A percentile compares a stretch with the other conserved stretches of the same genome.
Conservation (phyloP, 2,888 invertebrate genomes). For the Oscheius sp. region DNA sequence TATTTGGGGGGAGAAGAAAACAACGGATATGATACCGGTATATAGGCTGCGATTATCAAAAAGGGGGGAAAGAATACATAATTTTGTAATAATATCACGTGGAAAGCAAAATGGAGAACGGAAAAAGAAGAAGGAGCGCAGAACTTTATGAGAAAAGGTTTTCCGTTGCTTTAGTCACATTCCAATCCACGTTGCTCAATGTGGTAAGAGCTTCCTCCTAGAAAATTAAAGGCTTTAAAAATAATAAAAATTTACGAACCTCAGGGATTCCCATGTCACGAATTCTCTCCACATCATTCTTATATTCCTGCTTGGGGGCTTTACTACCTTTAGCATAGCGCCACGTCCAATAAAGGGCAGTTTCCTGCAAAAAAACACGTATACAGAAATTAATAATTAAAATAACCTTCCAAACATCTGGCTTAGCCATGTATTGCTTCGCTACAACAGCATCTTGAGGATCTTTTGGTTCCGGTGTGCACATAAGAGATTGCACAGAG, state of each 20-base stretch:
- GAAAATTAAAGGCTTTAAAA: constrained; percentile 29
- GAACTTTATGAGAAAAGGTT: constrained; percentile 61
- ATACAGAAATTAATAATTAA: background rate
- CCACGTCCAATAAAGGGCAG: constrained; percentile 95
- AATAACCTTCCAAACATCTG: constrained; percentile 83
- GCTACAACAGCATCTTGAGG: constrained; percentile 90
- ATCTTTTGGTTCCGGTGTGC: constrained; percentile 77
- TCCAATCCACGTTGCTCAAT: constrained; percentile 65
- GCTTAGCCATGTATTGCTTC: constrained; percentile 91
- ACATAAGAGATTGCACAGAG: constrained; percentile 91
- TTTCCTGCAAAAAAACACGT: constrained; percentile 79
- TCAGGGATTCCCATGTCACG: constrained; percentile 94
- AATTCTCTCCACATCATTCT: constrained; percentile 87
- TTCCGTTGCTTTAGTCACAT: constrained; percentile 63
- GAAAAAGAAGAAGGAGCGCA: background rate
- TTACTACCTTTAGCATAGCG: constrained; percentile 89
- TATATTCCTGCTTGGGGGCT: constrained; percentile 82
- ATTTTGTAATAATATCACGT: background rate
- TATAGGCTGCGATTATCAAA: background rate
- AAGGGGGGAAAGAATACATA: background rate
- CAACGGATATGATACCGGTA: background rate
- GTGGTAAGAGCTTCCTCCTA: constrained; percentile 65
- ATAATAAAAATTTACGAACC: constrained; percentile 68
- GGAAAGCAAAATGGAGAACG: background rate
- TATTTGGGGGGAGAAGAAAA: too few relatives aligned